phyloP scores from a whole-genome alignment of 2,888 invertebrate genomes.

The Parthenolecanium corni region DNA sequence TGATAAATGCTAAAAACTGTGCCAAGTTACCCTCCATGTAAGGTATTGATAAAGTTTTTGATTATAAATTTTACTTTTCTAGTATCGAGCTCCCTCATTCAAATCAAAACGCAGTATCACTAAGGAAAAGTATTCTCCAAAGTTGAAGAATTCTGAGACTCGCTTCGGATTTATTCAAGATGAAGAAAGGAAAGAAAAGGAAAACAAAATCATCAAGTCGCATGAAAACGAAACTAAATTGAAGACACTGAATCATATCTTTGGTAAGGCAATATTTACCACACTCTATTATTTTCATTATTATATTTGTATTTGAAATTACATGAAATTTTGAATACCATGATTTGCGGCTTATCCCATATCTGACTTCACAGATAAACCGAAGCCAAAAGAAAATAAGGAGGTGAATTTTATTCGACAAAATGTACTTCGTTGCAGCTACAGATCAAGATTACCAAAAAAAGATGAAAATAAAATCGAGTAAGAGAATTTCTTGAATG shows the following conservation, averaged over 20 bases:
- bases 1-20: no score
- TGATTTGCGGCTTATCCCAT: not conserved
- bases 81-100: slow-evolving; percentile 36
- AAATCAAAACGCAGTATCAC: slow-evolving; percentile 49
- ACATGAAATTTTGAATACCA: no score
- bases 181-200: not conserved
- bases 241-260: slow-evolving; percentile 3
- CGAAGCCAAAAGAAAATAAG: slow-evolving; percentile 20
- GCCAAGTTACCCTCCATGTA: no score
- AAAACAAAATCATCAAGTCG: slow-evolving; percentile 9
- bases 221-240: not conserved
- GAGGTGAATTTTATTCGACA: slow-evolving; percentile 25
- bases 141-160: slow-evolving; percentile 15
- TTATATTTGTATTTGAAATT: not conserved
- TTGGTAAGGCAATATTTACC: not conserved
- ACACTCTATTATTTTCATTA: no score
- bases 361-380: not conserved
- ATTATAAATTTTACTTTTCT: no score
- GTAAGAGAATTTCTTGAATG: not conserved
- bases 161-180: not conserved
- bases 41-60: no score
- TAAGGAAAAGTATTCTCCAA: slow-evolving; percentile 55
- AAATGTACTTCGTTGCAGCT: slow-evolving; percentile 24
- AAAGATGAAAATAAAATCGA: slow-evolving; percentile 12
- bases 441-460: slow-evolving; percentile 2